Conservation (phyloP, 2,797 vertebrate genomes). For the Pipistrellus pygmaeus region DNA sequence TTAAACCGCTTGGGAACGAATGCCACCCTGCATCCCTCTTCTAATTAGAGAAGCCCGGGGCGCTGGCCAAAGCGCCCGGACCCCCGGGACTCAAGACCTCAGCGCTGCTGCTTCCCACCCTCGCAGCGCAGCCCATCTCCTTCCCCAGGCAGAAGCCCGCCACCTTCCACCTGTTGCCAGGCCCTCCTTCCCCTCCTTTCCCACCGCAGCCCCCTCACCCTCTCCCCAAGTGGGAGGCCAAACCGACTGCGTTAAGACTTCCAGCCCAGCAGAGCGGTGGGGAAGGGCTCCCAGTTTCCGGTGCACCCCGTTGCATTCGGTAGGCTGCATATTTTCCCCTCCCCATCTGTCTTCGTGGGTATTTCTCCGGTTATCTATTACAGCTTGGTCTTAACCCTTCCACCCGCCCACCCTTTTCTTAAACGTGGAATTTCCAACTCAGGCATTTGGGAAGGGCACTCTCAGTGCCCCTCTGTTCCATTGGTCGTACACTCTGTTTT, state of each 20-base stretch:
- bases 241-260: fast-evolving
- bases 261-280: neutral
- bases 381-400: neutral
- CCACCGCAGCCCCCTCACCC: neutral
- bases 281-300: neutral
- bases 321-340: neutral
- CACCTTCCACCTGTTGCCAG: conserved; percentile 30
- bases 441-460: neutral
- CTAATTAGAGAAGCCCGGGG: conserved; percentile 92
- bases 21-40: conserved; percentile 91
- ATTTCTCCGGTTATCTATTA: neutral
- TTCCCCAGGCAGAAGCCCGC: conserved; percentile 26
- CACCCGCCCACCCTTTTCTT: neutral
- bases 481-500: neutral
- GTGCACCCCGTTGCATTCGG: neutral
- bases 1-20: conserved; percentile 96
- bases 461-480: neutral
- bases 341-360: neutral
- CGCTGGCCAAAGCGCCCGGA: conserved; percentile 67
- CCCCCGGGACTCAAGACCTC: conserved; percentile 73
- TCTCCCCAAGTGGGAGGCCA: fast-evolving
- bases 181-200: neutral
- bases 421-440: neutral
- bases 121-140: conserved; percentile 64
- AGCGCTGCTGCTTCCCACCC: conserved; percentile 62